Percentiles rank a stretch among this genome's conserved stretches.
phyloP scores from a whole-genome alignment of 2,888 invertebrate species.

The Hirtodrosophila cameraria region DNA sequence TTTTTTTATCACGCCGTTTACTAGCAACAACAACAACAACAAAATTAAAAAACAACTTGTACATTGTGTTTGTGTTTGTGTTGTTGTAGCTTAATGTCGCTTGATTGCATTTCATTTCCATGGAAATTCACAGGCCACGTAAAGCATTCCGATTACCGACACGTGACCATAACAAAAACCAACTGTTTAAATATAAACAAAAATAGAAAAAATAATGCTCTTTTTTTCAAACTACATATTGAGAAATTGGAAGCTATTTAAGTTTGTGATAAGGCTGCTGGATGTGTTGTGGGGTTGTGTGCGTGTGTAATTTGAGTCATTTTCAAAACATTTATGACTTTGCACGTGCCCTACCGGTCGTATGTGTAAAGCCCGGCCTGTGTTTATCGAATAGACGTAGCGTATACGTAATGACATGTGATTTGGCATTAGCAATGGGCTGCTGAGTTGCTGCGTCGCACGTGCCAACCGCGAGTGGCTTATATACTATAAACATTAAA shows the following conservation, averaged over 20 bases:
- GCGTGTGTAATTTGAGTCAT: constrained; percentile 31
- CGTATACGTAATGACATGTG: constrained; percentile 56
- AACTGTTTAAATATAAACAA: constrained; percentile 20
- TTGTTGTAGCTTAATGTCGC: constrained; percentile 21
- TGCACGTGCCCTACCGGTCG: constrained; percentile 57
- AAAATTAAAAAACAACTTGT: constrained; percentile 19
- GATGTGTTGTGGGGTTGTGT: background rate
- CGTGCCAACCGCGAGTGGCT: constrained; percentile 28
- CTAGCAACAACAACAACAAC: constrained; percentile 7
- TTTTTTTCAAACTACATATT: constrained; percentile 7
- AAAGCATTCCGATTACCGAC: constrained; percentile 58
- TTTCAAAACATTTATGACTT: constrained; percentile 24
- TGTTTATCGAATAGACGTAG: constrained; percentile 7
- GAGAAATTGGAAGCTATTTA: constrained; percentile 23
- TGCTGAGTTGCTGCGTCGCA: constrained; percentile 27
- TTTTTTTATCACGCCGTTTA: constrained; percentile 44
- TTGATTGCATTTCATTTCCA: constrained; percentile 55
- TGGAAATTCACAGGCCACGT: constrained; percentile 67
- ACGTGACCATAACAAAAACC: constrained; percentile 60
- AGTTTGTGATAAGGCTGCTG: constrained; percentile 24
- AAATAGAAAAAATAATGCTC: constrained; percentile 27
- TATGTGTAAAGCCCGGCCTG: constrained; percentile 42
- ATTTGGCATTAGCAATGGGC: constrained; percentile 13
- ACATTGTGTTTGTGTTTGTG: constrained; percentile 16
- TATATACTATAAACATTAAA: constrained; percentile 14